phyloP scores from a whole-genome alignment of 2,113 vertebrate genomes.

The Ranitomeya variabilis region DNA sequence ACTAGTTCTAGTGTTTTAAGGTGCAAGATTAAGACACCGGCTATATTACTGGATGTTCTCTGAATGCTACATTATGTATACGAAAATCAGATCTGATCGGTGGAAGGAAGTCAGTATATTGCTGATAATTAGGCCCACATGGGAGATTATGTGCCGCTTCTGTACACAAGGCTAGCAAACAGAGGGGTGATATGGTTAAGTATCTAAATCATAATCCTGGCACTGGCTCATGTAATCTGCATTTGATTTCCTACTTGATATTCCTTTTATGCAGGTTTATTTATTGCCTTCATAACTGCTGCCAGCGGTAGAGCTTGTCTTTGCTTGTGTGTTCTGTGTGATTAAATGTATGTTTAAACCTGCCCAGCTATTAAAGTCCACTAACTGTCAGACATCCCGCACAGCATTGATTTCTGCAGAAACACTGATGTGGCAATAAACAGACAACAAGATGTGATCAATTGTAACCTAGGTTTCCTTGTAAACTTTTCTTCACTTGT shows the following conservation, averaged over 20 bases:
- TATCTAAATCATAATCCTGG: slow-evolving; percentile 45
- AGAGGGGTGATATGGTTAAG: slow-evolving; percentile 43
- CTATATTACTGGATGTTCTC: background rate
- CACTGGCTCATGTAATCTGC: slow-evolving; percentile 31
- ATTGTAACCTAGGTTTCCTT: slow-evolving; percentile 16
- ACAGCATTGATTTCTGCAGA: background rate
- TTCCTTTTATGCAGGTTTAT: slow-evolving; percentile 41
- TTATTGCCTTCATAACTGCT: slow-evolving; percentile 47
- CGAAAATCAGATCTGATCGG: background rate
- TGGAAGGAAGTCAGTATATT: background rate
- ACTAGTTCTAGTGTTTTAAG: no score
- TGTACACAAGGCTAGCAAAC: slow-evolving; percentile 31
- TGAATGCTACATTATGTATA: background rate
- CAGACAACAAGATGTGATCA: slow-evolving; percentile 14
- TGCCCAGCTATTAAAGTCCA: background rate
- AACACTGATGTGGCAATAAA: slow-evolving; percentile 1
- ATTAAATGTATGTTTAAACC: slow-evolving; percentile 14
- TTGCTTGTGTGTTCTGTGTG: background rate
- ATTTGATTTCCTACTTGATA: slow-evolving; percentile 52
- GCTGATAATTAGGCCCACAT: slow-evolving; percentile 27
- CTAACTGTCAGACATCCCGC: slow-evolving; percentile 10
- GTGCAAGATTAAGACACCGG: no score
- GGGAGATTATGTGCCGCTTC: slow-evolving; percentile 28
- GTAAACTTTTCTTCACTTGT: background rate
- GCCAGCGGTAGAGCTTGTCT: background rate